Evolutionary conservation across 2,113 vertebrate genomes (phyloP).

Genomic region (Haemorhous mexicanus): DNA sequence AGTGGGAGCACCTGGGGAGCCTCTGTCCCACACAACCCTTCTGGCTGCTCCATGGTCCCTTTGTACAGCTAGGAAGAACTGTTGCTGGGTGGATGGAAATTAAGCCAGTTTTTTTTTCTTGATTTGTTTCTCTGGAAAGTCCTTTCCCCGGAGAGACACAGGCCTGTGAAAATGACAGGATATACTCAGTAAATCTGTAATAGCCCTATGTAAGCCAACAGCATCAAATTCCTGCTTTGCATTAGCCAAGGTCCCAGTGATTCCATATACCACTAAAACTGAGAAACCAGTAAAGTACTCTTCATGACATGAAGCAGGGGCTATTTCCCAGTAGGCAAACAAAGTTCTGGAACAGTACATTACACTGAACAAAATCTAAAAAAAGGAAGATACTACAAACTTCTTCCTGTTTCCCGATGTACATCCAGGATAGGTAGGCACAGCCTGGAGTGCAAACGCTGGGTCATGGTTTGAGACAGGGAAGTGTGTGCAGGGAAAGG

Average conservation of each 20-base stretch:
- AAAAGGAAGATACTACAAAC: background rate
- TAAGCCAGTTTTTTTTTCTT: background rate
- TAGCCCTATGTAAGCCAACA: background rate
- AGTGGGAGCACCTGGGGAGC: background rate
- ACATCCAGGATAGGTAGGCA: background rate
- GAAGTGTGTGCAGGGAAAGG: background rate
- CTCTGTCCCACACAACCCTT: background rate
- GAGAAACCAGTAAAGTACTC: background rate
- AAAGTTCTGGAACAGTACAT: background rate
- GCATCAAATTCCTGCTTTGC: background rate
- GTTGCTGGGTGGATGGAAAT: background rate
- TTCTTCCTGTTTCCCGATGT: background rate
- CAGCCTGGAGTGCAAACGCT: background rate
- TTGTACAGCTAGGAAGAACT: rapidly evolving
- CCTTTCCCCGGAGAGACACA: background rate
- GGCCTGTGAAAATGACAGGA: background rate
- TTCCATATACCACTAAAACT: background rate
- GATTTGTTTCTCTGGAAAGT: background rate
- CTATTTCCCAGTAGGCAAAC: background rate
- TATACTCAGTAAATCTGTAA: background rate
- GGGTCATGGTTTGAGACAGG: background rate
- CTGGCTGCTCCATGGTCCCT: background rate
- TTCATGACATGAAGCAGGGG: background rate
- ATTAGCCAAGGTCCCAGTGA: background rate
- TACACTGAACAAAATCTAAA: background rate